Evolutionary conservation across 2,113 vertebrate species (phyloP), one percentile per base, ranked within the genome.

Genomic region (Pygoscelis adeliae): DNA sequence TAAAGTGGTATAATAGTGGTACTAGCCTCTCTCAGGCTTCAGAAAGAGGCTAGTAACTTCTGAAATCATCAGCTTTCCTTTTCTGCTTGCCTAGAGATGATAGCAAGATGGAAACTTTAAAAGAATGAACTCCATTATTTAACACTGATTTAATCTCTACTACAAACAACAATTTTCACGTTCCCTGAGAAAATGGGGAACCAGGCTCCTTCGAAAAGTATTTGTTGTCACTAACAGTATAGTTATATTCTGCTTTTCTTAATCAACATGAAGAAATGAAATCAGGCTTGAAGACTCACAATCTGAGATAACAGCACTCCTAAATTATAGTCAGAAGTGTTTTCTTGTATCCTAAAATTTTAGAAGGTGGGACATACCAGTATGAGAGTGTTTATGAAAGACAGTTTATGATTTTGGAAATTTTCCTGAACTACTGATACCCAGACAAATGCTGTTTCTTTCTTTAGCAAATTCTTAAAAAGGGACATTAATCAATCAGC

Each of bases 401-500:
- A 58, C 0, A 78, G 16, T 21, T 95, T 13, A 72, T 26, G 38
- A 14, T 85, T 87, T 63, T 55, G 44, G 30, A 88, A 74, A 42
- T 36, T 59, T 72, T 89, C 47, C 66, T 52, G 17, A 88, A 55
- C 34, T 38, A 72, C 40, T 52, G 38, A 42, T 13, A 76, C 9
- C 10, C 58, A 58, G 27, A 81, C 7, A 92, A 86, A 65, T 30
- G 18, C 4, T 62, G 52, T 38, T 14, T 70, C 19, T 66, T 79
- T 61, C 44, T 90, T 83, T 27, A 83, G 36, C 20, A 86, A 80
- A 89, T 52, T 30, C 49, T 89, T 87, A 18, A 69, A 91, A 87
- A 56, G 3, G 10, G 30, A 77, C 58, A n/a, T 18, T 66, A 62
- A 90, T 88, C 52, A 79, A 46, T 29, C 62, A 86, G 50, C 74